These are phyloP conservation scores for Ceratina australensis DNA, from an alignment of 1,140 invertebrate species.

Conservation along the genomic window DNA sequence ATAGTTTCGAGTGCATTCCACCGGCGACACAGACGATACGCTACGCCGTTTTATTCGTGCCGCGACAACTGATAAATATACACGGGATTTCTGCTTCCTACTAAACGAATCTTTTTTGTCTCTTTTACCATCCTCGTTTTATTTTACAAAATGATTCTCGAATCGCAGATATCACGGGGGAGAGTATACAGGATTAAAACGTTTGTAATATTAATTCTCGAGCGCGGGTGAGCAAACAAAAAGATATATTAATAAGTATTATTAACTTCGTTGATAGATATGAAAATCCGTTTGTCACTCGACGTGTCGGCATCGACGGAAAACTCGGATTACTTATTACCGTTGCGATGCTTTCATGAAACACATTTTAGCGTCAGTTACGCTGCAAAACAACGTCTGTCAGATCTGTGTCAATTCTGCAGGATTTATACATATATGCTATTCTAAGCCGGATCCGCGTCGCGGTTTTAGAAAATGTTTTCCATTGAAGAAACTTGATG, in stretches of 20 bases:
- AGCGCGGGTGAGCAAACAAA: too few species aligned
- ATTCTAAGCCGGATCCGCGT: slow-evolving; percentile 4
- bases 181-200: too few species aligned
- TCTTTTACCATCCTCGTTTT: neutral
- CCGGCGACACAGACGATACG: slow-evolving; percentile 18
- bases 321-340: too few species aligned
- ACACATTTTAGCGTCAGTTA: neutral
- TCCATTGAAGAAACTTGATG: neutral
- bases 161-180: too few species aligned
- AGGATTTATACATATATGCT: neutral
- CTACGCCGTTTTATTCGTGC: slow-evolving; percentile 19
- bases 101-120: neutral
- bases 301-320: too few species aligned
- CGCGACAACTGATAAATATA: slow-evolving; percentile 11
- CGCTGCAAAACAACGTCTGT: neutral
- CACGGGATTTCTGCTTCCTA: neutral
- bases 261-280: too few species aligned
- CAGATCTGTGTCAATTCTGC: slow-evolving; percentile 1
- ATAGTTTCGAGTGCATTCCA: slow-evolving; percentile 34
- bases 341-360: too few species aligned
- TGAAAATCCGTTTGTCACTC: too few species aligned
- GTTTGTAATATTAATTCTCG: too few species aligned
- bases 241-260: too few species aligned
- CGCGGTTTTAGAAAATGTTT: neutral
- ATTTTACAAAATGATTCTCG: too few species aligned